A percentile compares a stretch with the other conserved stretches of the same genome.
Conservation (phyloP, 2,113 vertebrate genomes). For the Bujurquina vittata region DNA sequence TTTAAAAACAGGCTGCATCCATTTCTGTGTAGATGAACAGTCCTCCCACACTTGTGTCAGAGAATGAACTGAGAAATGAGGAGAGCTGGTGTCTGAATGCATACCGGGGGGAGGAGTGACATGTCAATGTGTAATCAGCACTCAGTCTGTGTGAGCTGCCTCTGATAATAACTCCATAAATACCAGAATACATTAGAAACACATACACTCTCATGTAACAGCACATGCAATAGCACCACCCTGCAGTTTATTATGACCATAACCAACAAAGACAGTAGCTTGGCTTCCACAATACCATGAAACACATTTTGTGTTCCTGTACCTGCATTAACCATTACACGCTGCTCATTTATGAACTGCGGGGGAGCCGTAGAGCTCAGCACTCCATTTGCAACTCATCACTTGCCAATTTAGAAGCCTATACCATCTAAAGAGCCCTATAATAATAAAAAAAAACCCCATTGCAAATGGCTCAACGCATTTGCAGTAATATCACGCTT, state of each 20-base stretch:
- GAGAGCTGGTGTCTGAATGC: conserved; percentile 23
- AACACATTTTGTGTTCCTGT: background rate
- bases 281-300: background rate
- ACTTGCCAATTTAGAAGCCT: background rate
- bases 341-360: background rate
- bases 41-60: conserved; percentile 24
- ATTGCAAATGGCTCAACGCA: background rate
- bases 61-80: conserved; percentile 6
- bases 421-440: background rate
- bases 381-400: background rate
- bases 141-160: background rate
- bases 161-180: conserved; percentile 15
- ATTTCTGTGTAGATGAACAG: background rate
- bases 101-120: conserved; percentile 7
- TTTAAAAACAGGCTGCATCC: background rate
- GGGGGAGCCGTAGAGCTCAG: background rate
- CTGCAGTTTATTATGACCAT: background rate
- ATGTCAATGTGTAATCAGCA: conserved; percentile 1
- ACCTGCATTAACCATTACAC: background rate
- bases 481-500: background rate
- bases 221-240: background rate
- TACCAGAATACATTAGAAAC: conserved; percentile 1
- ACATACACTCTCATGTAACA: background rate
- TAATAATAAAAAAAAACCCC: background rate
- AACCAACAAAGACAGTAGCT: background rate